phyloP scores from a whole-genome alignment of 2,888 invertebrate genomes.

The Luperina nickerlii region DNA sequence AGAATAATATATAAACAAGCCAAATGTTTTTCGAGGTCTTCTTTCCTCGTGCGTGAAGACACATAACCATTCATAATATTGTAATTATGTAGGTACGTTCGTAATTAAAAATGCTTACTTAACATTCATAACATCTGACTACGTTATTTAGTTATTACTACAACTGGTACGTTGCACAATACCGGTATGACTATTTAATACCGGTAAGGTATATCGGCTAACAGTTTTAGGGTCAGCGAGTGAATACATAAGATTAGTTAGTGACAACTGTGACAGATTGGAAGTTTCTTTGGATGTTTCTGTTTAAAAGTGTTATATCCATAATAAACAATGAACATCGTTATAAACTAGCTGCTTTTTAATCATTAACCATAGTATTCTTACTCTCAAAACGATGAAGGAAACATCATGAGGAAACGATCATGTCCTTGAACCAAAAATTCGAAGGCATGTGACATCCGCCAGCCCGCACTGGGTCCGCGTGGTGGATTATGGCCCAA shows the following conservation, averaged over 20 bases:
- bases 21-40: conserved; percentile 40
- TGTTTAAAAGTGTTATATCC: background rate
- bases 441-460: no score
- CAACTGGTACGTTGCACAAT: conserved; percentile 37
- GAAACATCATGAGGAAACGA: no score
- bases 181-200: conserved; percentile 1
- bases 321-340: background rate
- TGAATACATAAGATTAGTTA: background rate
- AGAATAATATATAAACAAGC: conserved; percentile 28
- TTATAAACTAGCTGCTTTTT: background rate
- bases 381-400: no score
- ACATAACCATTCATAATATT: conserved; percentile 36
- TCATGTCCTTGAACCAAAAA: no score
- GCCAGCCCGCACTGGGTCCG: no score
- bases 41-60: conserved; percentile 50
- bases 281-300: background rate
- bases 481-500: no score
- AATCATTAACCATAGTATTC: background rate
- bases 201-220: background rate
- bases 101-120: conserved; percentile 49
- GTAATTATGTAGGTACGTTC: background rate
- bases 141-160: conserved; percentile 23
- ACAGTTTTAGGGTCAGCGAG: background rate
- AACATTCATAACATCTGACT: conserved; percentile 42
- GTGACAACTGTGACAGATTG: background rate